A percentile compares a stretch with the other conserved stretches of the same genome.
Conservation (phyloP, 2,797 vertebrate genomes). For the Pangasius larnaudii region DNA sequence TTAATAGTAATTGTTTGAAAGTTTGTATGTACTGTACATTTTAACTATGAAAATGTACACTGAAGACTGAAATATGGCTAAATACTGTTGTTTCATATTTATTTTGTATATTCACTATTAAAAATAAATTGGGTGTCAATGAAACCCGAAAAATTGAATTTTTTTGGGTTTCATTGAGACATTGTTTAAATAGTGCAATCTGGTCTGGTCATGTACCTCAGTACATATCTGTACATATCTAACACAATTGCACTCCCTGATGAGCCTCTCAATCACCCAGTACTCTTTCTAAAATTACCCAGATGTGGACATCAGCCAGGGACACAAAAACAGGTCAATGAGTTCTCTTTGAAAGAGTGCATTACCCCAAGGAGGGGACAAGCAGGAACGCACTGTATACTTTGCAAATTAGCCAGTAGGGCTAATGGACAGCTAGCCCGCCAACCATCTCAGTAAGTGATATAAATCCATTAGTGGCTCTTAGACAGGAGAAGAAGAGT, state of each 20-base stretch:
- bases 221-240: not conserved
- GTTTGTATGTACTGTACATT: not conserved
- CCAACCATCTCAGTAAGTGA: not conserved
- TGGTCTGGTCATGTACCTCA: not conserved
- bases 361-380: not conserved
- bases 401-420: constrained; percentile 70
- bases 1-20: not conserved
- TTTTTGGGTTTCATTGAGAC: not conserved
- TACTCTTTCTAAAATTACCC: constrained; percentile 32
- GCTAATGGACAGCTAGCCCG: constrained; percentile 71
- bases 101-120: not conserved
- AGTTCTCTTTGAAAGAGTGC: constrained; percentile 39
- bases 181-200: not conserved
- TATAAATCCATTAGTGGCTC: constrained; percentile 25
- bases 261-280: not conserved
- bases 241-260: constrained; percentile 15
- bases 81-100: not conserved
- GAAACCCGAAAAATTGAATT: too few relatives aligned
- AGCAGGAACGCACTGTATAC: constrained; percentile 60
- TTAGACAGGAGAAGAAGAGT: not conserved
- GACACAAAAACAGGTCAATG: constrained; percentile 57
- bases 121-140: too few relatives aligned
- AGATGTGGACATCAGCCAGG: constrained; percentile 34
- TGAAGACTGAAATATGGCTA: not conserved
- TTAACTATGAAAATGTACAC: not conserved